Conservation (phyloP, 2,797 vertebrate species). For the Leptodactylus fallax region DNA sequence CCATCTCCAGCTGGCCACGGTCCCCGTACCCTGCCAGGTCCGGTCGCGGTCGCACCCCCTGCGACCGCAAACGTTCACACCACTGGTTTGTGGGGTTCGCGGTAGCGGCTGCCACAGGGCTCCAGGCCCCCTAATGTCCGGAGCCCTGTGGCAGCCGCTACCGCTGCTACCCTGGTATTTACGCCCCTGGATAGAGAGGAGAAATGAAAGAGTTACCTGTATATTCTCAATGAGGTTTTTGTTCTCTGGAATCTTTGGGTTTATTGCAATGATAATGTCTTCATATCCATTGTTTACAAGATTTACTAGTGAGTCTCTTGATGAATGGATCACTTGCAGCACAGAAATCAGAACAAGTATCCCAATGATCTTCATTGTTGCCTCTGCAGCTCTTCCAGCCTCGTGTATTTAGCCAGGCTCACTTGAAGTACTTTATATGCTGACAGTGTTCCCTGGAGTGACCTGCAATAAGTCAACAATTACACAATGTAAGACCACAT, state of each 20-base stretch:
- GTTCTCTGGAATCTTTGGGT: conserved; percentile 70
- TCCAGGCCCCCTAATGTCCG: too few species aligned
- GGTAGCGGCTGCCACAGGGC: too few species aligned
- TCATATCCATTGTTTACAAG: conserved; percentile 74
- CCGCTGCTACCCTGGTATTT: too few species aligned
- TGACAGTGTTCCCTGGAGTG: neutral
- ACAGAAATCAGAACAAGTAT: conserved; percentile 8
- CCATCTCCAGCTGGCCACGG: too few species aligned
- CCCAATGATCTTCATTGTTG: conserved; percentile 23
- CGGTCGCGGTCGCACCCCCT: too few species aligned
- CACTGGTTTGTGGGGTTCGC: too few species aligned
- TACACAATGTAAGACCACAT: neutral
- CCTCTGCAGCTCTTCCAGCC: neutral
- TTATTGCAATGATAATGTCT: conserved; percentile 74
- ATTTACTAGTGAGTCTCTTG: conserved; percentile 67
- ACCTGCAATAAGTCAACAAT: neutral
- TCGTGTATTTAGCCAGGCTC: neutral
- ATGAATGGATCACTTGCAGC: conserved; percentile 10
- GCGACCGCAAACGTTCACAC: too few species aligned
- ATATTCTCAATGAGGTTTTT: conserved; percentile 68
- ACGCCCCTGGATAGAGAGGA: too few species aligned
- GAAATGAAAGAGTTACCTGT: conserved; percentile 67
- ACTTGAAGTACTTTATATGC: neutral
- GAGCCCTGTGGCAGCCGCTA: too few species aligned
- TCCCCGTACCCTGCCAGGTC: too few species aligned